Percentiles rank a stretch among this genome's conserved stretches.
These are phyloP conservation scores for Xenops minutus DNA, from an alignment of 2,797 vertebrate species.

Conservation along the genomic window DNA sequence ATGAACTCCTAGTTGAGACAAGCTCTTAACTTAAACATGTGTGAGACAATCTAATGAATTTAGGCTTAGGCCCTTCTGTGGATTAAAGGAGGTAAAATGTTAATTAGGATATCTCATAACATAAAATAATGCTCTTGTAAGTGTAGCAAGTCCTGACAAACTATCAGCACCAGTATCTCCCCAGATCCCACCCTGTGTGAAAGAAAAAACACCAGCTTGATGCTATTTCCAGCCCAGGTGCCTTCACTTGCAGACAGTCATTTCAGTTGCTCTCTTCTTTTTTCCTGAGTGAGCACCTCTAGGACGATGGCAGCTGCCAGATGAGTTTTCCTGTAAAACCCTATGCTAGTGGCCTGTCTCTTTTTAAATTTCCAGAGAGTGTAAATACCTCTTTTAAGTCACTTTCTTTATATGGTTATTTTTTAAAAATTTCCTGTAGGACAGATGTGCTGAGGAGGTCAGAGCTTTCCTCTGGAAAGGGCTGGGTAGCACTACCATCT, in stretches of 20 bases:
- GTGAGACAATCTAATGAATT: conserved; percentile 57
- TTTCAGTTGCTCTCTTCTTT: conserved; percentile 16
- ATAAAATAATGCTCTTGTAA: neutral
- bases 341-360: neutral
- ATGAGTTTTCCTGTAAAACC: neutral
- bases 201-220: conserved; percentile 34
- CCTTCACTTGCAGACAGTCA: conserved; percentile 6
- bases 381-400: conserved; percentile 51
- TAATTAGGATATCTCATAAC: neutral
- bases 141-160: conserved; percentile 6
- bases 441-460: neutral
- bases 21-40: conserved; percentile 26
- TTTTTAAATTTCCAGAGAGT: conserved; percentile 6
- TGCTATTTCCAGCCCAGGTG: conserved; percentile 56
- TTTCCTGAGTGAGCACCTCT: neutral
- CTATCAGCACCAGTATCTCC: neutral
- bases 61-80: neutral
- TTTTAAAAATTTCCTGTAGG: neutral
- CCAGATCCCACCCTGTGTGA: neutral
- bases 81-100: neutral
- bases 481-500: neutral
- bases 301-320: conserved; percentile 10
- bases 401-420: conserved; percentile 6
- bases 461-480: neutral
- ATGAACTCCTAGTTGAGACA: neutral